Evolutionary conservation across 92 coral and sea anemone species (phyloP).

Genomic region (Muricea muricata): DNA sequence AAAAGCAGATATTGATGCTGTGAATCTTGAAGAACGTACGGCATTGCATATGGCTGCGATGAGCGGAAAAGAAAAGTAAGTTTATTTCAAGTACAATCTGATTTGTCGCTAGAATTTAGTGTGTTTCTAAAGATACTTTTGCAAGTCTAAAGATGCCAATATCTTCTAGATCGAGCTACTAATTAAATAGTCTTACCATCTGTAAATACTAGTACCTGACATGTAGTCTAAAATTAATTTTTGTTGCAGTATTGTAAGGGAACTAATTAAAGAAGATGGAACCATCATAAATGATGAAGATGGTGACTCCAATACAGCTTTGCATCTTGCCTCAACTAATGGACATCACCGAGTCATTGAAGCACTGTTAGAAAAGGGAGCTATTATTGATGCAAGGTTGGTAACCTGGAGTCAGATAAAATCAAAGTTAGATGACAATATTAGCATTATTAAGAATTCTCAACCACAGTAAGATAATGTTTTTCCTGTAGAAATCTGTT

Average conservation of each 20-base stretch:
- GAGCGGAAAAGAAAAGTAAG: constrained; percentile 85
- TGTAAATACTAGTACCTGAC: no score
- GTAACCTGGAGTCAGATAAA: background rate
- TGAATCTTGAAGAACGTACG: constrained; percentile 85
- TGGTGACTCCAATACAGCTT: constrained; percentile 88
- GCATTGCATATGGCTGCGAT: constrained; percentile 90
- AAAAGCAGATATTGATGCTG: constrained; percentile 85
- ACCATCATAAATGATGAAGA: constrained; percentile 94
- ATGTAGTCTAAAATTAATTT: no score
- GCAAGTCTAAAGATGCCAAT: no score
- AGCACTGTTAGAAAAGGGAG: constrained; percentile 78
- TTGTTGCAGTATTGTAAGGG: constrained; percentile 73
- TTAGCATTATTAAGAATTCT: no score
- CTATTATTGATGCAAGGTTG: constrained; percentile 97
- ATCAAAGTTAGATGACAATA: no score
- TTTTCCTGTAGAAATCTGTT: constrained; percentile 73
- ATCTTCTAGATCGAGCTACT: no score
- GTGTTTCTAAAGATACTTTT: no score
- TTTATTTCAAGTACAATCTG: background rate
- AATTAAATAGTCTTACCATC: no score
- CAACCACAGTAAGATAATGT: no score
- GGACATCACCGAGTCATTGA: constrained; percentile 88
- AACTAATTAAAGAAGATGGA: constrained; percentile 76
- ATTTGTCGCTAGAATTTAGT: no score
- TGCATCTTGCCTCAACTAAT: constrained; percentile 85